Evolutionary conservation across 2,888 invertebrate genomes (phyloP).

Genomic region (Eristalis arbustorum): DNA sequence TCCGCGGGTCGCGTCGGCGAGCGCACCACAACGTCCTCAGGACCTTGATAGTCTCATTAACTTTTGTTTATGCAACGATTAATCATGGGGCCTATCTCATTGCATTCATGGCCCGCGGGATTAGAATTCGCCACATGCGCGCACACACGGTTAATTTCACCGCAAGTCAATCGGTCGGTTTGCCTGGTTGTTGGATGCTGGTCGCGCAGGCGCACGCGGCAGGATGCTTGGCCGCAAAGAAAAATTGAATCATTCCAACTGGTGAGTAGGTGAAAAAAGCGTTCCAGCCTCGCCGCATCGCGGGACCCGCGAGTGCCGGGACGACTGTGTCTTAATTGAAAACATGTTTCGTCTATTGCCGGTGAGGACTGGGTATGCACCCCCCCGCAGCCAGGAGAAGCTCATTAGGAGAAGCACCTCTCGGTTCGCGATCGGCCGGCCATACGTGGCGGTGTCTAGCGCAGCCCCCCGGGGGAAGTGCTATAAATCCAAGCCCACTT

Average conservation of each 20-base stretch:
- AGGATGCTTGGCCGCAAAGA: conserved; percentile 26
- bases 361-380: conserved; percentile 1
- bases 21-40: conserved; percentile 20
- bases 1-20: neutral
- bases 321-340: conserved; percentile 50
- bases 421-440: neutral
- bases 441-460: conserved; percentile 7
- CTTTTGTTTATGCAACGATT: conserved; percentile 70
- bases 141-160: conserved; percentile 13
- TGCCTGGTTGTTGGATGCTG: conserved; percentile 7
- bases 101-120: conserved; percentile 57
- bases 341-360: conserved; percentile 59
- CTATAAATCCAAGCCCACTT: conserved; percentile 67
- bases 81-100: conserved; percentile 64
- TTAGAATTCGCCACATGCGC: conserved; percentile 55
- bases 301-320: neutral
- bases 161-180: conserved; percentile 38
- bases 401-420: conserved; percentile 37
- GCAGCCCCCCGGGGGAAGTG: conserved; percentile 45
- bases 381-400: neutral
- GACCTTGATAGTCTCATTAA: conserved; percentile 70
- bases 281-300: neutral
- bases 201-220: conserved; percentile 25
- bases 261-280: conserved; percentile 51
- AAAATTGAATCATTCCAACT: conserved; percentile 62